Percentiles rank a stretch among this genome's conserved stretches.
Conservation (phyloP, 2,888 invertebrate species). For the Poecilus cupreus region DNA sequence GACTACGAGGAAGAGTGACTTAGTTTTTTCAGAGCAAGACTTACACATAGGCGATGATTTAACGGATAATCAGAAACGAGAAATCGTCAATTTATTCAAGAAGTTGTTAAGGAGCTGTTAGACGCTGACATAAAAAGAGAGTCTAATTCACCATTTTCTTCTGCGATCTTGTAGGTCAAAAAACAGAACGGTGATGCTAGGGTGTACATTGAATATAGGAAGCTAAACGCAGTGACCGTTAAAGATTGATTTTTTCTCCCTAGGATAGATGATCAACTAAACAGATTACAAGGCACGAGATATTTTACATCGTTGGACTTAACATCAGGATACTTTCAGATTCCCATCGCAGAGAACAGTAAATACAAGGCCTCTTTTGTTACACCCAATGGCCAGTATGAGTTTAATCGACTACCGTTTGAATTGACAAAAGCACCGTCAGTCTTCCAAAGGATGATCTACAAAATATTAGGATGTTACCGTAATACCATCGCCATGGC, state of each 20-base stretch:
- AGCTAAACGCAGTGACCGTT: constrained; percentile 65
- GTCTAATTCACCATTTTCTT: constrained; percentile 64
- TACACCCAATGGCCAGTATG: constrained; percentile 66
- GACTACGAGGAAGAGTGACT: not conserved
- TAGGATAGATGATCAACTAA: constrained; percentile 65
- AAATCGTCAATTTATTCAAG: not conserved
- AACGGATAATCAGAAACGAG: not conserved
- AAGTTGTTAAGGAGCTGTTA: constrained; percentile 60
- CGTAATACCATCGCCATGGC: not conserved
- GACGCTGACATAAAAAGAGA: constrained; percentile 62
- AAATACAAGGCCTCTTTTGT: constrained; percentile 65
- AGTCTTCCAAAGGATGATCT: constrained; percentile 66
- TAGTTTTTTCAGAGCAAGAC: too few relatives aligned
- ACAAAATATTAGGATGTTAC: constrained; percentile 31
- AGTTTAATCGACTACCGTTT: constrained; percentile 67
- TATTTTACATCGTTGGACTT: constrained; percentile 66
- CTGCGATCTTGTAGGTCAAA: constrained; percentile 61
- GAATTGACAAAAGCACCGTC: constrained; percentile 67
- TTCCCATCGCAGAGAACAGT: constrained; percentile 64
- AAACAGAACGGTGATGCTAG: constrained; percentile 64
- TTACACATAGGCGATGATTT: not conserved
- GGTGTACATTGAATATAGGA: constrained; percentile 65
- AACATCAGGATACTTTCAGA: constrained; percentile 66
- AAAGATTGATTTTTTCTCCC: constrained; percentile 66
- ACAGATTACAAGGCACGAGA: constrained; percentile 63